Evolutionary conservation across 2,113 vertebrate genomes (phyloP).

Genomic region (Macrotis lagotis): DNA sequence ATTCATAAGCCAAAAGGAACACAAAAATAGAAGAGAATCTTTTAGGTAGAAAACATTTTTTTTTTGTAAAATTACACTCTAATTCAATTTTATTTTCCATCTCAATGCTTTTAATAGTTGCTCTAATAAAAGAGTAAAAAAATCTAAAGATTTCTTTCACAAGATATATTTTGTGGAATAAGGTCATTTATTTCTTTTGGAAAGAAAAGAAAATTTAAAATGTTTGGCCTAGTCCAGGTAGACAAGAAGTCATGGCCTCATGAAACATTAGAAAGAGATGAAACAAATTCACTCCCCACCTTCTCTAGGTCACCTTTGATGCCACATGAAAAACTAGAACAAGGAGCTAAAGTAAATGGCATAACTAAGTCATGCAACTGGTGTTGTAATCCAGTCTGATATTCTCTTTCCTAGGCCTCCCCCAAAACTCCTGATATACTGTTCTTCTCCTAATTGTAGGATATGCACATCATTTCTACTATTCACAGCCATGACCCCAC

Average conservation of each 20-base stretch:
- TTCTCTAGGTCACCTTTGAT: neutral
- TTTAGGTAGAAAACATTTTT: slow-evolving; percentile 40
- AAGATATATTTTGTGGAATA: neutral
- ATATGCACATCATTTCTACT: neutral
- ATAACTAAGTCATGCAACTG: neutral
- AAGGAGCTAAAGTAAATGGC: too few relatives aligned
- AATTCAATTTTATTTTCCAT: slow-evolving; percentile 26
- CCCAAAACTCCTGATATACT: neutral
- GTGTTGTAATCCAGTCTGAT: neutral
- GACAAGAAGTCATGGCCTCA: neutral
- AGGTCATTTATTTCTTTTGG: neutral
- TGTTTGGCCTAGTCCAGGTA: neutral
- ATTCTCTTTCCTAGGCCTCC: neutral
- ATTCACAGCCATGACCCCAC: neutral
- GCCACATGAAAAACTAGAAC: neutral
- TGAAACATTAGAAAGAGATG: neutral
- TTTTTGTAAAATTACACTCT: slow-evolving; percentile 48
- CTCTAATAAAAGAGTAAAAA: neutral
- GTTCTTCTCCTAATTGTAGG: neutral
- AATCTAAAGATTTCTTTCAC: neutral
- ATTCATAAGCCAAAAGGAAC: slow-evolving; percentile 19
- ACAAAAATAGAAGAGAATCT: slow-evolving; percentile 45
- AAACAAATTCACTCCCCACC: neutral
- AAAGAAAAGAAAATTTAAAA: neutral
- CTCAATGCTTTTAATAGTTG: neutral